Evolutionary conservation across 2,113 vertebrate genomes (phyloP).

Genomic region (Ia io): DNA sequence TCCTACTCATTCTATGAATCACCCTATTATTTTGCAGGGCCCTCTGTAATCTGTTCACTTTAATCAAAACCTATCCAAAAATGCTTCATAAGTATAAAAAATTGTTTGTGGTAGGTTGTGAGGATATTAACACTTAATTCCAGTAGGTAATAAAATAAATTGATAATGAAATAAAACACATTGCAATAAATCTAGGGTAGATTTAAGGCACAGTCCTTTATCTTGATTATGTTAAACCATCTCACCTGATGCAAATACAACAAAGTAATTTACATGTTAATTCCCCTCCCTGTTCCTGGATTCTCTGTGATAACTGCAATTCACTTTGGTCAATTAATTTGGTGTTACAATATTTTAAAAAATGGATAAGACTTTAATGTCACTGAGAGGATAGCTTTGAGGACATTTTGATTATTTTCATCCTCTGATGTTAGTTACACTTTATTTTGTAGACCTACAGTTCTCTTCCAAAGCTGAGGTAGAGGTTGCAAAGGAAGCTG

Average conservation of each 20-base stretch:
- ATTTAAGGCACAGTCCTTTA: constrained; percentile 7
- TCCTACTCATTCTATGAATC: not conserved
- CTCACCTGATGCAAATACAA: not conserved
- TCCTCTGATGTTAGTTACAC: not conserved
- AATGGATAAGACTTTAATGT: not conserved
- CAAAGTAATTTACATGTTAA: constrained; percentile 18
- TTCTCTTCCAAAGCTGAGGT: not conserved
- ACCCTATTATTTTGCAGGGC: not conserved
- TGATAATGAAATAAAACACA: not conserved
- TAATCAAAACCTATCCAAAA: constrained; percentile 11
- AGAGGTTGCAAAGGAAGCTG: not conserved
- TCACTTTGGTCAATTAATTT: not conserved
- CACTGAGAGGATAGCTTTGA: not conserved
- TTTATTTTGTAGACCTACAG: not conserved
- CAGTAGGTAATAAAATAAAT: not conserved
- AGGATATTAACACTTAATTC: not conserved
- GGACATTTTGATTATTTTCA: not conserved
- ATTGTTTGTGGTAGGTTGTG: not conserved
- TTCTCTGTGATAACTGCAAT: not conserved
- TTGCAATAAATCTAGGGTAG: not conserved
- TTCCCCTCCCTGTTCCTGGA: not conserved
- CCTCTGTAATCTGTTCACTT: not conserved
- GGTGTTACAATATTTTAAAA: not conserved
- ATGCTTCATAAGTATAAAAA: not conserved
- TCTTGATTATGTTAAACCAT: constrained; percentile 36